Evolutionary conservation across 2,888 invertebrate genomes (phyloP).

Genomic region (Cephus sareptanus): DNA sequence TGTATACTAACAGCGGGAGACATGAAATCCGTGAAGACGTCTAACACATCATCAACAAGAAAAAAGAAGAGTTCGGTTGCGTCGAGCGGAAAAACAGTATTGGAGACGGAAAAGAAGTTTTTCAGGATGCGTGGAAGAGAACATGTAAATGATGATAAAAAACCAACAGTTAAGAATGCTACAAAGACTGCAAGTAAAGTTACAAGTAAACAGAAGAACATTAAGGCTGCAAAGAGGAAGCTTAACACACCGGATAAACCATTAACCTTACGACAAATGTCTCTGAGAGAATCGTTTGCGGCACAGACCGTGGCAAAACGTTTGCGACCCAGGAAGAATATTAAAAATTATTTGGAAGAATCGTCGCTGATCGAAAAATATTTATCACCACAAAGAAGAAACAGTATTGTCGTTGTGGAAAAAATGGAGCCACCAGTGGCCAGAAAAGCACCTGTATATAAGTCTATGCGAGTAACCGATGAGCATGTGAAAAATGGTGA

Average conservation of each 20-base stretch:
- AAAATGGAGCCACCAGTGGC: background rate
- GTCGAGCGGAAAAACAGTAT: background rate
- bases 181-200: background rate
- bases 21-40: background rate
- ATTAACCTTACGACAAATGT: conserved; percentile 3
- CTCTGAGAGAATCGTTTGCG: conserved; percentile 13
- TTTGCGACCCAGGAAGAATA: conserved; percentile 19
- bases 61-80: background rate
- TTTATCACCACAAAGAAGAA: conserved; percentile 9
- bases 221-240: background rate
- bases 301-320: conserved; percentile 5
- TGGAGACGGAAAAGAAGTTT: conserved; percentile 6
- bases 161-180: background rate
- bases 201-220: background rate
- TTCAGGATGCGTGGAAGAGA: background rate
- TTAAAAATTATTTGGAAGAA: conserved; percentile 27
- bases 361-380: conserved; percentile 16
- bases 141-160: background rate
- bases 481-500: conserved; percentile 16
- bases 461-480: conserved; percentile 15
- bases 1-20: background rate
- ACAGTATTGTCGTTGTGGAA: conserved; percentile 6
- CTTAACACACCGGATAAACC: background rate
- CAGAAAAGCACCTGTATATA: conserved; percentile 27
- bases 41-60: background rate